phyloP scores from a whole-genome alignment of 1,140 invertebrate species.

The Parapsyche elsis region DNA sequence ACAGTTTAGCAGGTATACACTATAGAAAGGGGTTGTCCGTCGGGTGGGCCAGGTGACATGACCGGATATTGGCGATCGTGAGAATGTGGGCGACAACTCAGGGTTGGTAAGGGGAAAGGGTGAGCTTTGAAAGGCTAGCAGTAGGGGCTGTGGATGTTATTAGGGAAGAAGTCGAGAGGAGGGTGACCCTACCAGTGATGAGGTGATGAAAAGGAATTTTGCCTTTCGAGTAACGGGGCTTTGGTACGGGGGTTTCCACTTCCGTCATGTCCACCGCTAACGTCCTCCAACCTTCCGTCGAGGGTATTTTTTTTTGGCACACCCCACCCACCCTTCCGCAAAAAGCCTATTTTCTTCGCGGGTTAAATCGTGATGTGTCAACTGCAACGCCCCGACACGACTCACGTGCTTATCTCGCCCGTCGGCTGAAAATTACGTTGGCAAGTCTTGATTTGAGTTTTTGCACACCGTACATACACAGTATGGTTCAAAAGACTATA shows the following conservation, averaged over 20 bases:
- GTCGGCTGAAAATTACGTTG: conserved; percentile 2
- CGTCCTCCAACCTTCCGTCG: neutral
- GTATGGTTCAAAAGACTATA: too few species aligned
- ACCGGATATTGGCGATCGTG: conserved; percentile 51
- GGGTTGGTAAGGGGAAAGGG: neutral
- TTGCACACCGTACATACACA: too few species aligned
- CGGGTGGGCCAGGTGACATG: conserved; percentile 41
- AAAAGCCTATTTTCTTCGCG: too few species aligned
- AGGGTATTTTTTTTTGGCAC: neutral
- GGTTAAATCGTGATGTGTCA: conserved; percentile 32
- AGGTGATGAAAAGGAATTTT: conserved; percentile 30
- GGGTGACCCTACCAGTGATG: neutral
- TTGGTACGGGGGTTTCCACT: neutral
- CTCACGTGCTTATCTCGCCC: conserved; percentile 21
- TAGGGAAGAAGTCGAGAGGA: conserved; percentile 18
- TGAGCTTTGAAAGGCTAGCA: neutral
- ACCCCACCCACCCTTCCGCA: neutral
- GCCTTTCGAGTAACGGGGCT: neutral
- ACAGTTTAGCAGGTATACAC: too few species aligned
- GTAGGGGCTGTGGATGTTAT: neutral
- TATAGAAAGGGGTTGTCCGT: neutral
- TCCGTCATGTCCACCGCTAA: conserved; percentile 2
- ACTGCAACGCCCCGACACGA: neutral
- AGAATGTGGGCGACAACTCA: neutral
- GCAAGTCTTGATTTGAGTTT: neutral